Base-by-base conservation (phyloP, 2,113 vertebrate genomes). In the Erythrocercus mccallii region DNA sequence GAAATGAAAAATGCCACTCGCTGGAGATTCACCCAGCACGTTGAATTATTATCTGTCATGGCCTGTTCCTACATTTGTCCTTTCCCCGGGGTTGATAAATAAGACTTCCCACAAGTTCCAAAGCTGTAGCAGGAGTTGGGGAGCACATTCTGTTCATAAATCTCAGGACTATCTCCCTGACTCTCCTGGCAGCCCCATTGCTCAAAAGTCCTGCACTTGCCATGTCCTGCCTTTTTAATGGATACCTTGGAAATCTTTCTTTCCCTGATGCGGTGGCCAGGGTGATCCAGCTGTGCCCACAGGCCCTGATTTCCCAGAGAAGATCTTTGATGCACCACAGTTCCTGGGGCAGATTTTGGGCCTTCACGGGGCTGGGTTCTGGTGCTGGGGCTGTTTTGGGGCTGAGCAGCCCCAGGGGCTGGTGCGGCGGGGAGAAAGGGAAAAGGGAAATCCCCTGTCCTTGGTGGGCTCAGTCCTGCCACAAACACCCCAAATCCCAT, bases 11-110 rank as follows among this genome's bases (percentile, higher is more conserved):
- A 95, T 95, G 86, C 88, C 92, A 92, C 60, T 90, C 57, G 85
- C 95, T 53, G 84, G 58, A 86, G 92, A 86, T 94, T 95, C 84
- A 71, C 71, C 94, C 86, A 88, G 83, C 88, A 81, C 37, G 9
- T 58, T 95, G 97, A 97, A 86, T 97, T 96, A 97, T 95, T 95
- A 86, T 95, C 96, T 92, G 92, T 88, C 97, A 76, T 51, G 86
- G 93, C 64, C 83, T 37, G 74, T 90, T 95, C 93, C 90, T 95
- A 77, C 77, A 92, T 92, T 97, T 96, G 96, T 96, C 95, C 92
- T 96, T 93, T 94, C 71, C 73, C 72, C 65, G 31, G 66, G 74
- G 83, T 93, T 96, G 97, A 96, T 96, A 97, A 97, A 97, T 97
- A 96, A 93, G 80, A 89, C 92, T 96, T 90, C 89, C 86, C 78